Evolutionary conservation across 2,888 invertebrate species (phyloP).

Genomic region (Acanthosepion lycidas): DNA sequence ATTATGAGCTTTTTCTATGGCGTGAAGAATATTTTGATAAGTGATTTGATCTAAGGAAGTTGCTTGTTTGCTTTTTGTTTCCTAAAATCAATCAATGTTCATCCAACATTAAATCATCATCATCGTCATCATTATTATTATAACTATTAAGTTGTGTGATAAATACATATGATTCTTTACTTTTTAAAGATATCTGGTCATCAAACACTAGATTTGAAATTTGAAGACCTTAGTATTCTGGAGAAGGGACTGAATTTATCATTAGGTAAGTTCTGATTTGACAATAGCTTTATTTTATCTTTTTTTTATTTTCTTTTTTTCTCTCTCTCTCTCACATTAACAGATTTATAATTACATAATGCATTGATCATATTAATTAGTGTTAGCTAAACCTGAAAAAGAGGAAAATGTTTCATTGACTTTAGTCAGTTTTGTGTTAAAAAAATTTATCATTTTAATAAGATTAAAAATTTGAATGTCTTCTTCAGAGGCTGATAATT

Average conservation of each 20-base stretch:
- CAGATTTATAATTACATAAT: not conserved
- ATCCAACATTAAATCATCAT: not conserved
- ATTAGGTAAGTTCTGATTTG: constrained; percentile 42
- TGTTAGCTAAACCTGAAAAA: no score
- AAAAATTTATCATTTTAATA: no score
- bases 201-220: constrained; percentile 36
- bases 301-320: no score
- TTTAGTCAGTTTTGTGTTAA: no score
- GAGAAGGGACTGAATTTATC: constrained; percentile 49
- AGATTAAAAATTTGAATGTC: no score
- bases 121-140: not conserved
- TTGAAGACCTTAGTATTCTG: constrained; percentile 50
- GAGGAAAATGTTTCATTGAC: no score
- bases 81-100: not conserved
- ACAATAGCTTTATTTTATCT: not conserved
- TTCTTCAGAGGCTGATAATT: constrained; percentile 8
- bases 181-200: not conserved
- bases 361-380: no score
- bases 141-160: not conserved
- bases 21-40: no score
- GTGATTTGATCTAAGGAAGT: no score
- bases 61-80: no score
- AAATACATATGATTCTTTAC: not conserved
- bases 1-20: no score
- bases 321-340: not conserved